phyloP scores from a whole-genome alignment of 2,888 invertebrate genomes.

The Galerucella nymphaeae region DNA sequence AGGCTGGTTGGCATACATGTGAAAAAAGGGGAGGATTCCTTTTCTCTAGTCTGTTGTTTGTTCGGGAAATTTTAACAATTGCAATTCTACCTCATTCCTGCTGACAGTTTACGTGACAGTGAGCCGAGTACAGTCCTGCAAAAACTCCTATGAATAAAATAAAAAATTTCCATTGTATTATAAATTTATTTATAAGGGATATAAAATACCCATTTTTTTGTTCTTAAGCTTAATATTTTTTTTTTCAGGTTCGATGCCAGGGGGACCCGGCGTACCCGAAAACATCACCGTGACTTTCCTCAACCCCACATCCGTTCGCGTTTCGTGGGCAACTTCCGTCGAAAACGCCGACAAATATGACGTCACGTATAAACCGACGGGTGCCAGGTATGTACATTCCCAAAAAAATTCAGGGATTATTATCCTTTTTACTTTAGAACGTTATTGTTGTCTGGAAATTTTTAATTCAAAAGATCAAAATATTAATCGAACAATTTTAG shows the following conservation, averaged over 20 bases:
- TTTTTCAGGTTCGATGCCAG: conserved; percentile 79
- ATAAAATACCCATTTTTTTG: background rate
- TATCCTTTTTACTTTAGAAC: background rate
- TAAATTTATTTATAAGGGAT: too few species aligned
- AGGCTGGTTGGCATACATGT: too few species aligned
- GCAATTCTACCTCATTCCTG: too few species aligned
- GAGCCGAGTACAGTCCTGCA: too few species aligned
- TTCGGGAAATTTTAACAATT: too few species aligned
- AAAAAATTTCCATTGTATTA: too few species aligned
- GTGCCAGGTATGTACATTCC: conserved; percentile 81
- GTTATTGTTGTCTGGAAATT: background rate
- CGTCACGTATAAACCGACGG: conserved; percentile 90
- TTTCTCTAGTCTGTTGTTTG: too few species aligned
- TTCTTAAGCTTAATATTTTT: background rate
- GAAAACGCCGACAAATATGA: conserved; percentile 89
- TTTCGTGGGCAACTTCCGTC: conserved; percentile 87
- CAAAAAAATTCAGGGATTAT: background rate
- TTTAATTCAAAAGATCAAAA: background rate
- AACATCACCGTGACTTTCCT: conserved; percentile 91
- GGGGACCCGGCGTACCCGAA: conserved; percentile 79
- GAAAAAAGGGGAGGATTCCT: too few species aligned
- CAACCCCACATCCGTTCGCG: conserved; percentile 85
- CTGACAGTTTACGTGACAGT: too few species aligned
- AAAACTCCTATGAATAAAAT: too few species aligned
- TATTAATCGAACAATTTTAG: background rate